These are phyloP conservation scores for Phaethornis superciliosus DNA, from an alignment of 2,113 vertebrate genomes.

Conservation along the genomic window DNA sequence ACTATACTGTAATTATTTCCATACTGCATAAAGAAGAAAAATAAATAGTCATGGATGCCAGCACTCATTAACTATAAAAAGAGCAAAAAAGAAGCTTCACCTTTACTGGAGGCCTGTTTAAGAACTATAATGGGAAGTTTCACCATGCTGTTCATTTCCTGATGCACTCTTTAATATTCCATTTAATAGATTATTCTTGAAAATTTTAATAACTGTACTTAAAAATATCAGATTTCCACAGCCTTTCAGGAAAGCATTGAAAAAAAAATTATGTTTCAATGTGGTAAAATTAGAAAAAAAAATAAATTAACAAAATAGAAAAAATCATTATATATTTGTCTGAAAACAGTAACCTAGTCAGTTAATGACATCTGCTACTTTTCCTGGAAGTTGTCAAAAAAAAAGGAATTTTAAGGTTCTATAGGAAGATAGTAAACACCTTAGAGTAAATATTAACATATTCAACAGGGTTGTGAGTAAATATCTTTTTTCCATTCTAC, in stretches of 20 bases:
- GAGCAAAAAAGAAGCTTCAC: background rate
- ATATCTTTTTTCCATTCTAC: background rate
- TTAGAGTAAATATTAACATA: conserved; percentile 21
- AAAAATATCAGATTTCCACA: background rate
- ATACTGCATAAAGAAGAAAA: background rate
- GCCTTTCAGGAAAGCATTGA: background rate
- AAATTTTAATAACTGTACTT: background rate
- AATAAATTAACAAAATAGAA: background rate
- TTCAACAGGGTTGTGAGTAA: background rate
- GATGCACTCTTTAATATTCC: background rate
- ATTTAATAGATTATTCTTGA: background rate
- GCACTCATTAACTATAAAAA: background rate
- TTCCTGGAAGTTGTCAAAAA: background rate
- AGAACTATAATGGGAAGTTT: background rate
- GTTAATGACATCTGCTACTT: background rate
- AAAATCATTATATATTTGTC: background rate
- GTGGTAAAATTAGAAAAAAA: background rate
- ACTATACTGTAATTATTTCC: background rate
- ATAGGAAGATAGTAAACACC: background rate
- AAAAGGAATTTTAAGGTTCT: background rate
- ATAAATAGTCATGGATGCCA: background rate
- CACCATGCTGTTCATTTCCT: background rate
- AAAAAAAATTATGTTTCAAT: background rate
- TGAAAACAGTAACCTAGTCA: background rate
- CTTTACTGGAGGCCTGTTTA: background rate